Percentiles rank a stretch among this genome's conserved stretches.
These are phyloP conservation scores for Melieria omissa DNA, from an alignment of 2,888 invertebrate species.

Conservation along the genomic window DNA sequence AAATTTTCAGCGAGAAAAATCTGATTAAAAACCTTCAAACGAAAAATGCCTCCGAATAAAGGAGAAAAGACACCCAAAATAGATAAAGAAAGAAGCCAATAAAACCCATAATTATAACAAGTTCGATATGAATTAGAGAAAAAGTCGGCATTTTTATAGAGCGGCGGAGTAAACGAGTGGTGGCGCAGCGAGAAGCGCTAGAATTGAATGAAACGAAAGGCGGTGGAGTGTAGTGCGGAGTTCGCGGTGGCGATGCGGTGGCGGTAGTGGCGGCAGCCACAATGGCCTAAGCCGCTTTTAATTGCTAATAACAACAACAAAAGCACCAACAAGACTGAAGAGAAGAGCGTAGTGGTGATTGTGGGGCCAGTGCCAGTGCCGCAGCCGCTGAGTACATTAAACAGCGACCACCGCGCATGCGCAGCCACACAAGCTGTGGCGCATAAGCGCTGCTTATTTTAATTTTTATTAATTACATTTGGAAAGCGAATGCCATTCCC, in stretches of 20 bases:
- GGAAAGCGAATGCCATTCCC: conserved; percentile 11
- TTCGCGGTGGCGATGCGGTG: neutral
- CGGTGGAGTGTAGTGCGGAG: neutral
- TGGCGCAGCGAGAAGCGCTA: neutral
- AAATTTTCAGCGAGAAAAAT: conserved; percentile 33
- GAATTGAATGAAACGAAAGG: neutral
- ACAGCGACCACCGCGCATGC: conserved; percentile 26
- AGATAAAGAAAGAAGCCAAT: conserved; percentile 34
- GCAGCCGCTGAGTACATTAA: neutral
- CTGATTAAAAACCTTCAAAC: conserved; percentile 38
- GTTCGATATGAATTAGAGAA: conserved; percentile 37
- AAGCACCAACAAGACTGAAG: conserved; percentile 23
- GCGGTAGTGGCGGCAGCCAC: conserved; percentile 1
- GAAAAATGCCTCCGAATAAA: conserved; percentile 8
- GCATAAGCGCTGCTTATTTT: neutral
- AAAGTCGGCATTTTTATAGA: neutral
- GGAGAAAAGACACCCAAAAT: conserved; percentile 23
- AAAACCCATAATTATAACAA: conserved; percentile 47
- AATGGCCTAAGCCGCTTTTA: conserved; percentile 42
- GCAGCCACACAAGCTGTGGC: neutral
- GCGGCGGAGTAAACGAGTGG: neutral
- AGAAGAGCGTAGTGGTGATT: no score
- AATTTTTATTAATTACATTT: conserved; percentile 24
- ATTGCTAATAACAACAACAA: conserved; percentile 44
- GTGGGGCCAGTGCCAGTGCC: neutral